Evolutionary conservation across 2,888 invertebrate genomes (phyloP).

Genomic region (Xestobium rufovillosum): DNA sequence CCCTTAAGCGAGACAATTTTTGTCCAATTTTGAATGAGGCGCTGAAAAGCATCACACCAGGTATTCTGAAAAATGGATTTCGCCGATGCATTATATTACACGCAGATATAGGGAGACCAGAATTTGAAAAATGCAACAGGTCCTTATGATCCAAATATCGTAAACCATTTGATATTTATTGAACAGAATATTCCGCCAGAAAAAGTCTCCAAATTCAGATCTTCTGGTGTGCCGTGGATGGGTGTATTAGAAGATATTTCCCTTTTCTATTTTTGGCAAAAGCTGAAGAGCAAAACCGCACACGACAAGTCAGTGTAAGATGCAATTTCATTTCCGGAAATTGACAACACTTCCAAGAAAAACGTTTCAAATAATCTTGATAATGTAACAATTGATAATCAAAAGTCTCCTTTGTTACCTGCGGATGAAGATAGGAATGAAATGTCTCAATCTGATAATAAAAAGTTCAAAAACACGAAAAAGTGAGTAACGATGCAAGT

Average conservation of each 20-base stretch:
- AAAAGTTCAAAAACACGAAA: too few relatives aligned
- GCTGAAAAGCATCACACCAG: too few relatives aligned
- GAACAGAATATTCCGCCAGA: not conserved
- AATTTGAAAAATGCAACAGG: not conserved
- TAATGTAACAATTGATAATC: not conserved
- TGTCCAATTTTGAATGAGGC: conserved; percentile 1
- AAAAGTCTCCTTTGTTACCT: not conserved
- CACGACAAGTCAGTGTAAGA: not conserved
- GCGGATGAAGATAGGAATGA: too few relatives aligned
- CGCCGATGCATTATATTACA: conserved; percentile 1
- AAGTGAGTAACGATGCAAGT: too few relatives aligned
- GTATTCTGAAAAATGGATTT: too few relatives aligned
- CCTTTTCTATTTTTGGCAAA: conserved; percentile 1
- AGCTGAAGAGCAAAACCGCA: conserved; percentile 2
- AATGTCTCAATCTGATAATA: too few relatives aligned
- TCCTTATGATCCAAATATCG: not conserved
- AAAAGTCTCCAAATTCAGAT: not conserved
- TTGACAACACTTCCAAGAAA: not conserved
- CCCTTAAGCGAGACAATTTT: conserved; percentile 1
- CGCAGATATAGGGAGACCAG: too few relatives aligned
- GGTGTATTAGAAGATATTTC: not conserved
- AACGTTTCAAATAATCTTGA: not conserved
- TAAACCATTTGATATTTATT: not conserved
- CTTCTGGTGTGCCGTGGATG: not conserved
- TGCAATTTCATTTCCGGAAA: too few relatives aligned